Evolutionary conservation across 2,797 vertebrate species (phyloP).

Genomic region (Champsocephalus gunnari): DNA sequence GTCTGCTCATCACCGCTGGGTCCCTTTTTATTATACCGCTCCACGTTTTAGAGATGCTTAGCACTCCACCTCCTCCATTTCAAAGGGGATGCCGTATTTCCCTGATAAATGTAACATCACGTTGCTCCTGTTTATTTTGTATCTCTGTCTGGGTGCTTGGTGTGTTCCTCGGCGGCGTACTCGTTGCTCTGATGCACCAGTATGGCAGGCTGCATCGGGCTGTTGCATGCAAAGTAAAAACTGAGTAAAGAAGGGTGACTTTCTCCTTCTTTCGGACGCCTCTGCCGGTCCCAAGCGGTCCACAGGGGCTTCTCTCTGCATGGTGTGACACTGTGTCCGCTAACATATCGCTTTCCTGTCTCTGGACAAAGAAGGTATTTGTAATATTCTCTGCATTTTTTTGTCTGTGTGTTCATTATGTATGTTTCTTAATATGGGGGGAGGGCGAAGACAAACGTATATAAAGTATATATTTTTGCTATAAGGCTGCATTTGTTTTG

Average conservation of each 20-base stretch:
- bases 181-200: conserved; percentile 73
- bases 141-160: conserved; percentile 61
- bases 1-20: conserved; percentile 41
- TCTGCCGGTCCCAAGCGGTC: conserved; percentile 61
- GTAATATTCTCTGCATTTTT: conserved; percentile 77
- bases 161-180: conserved; percentile 68
- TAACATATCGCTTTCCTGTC: conserved; percentile 82
- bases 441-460: conserved; percentile 77
- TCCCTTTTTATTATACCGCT: conserved; percentile 26
- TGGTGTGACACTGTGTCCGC: conserved; percentile 75
- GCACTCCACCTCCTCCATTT: conserved; percentile 49
- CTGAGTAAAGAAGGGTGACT: conserved; percentile 30
- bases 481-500: conserved; percentile 85
- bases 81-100: conserved; percentile 67
- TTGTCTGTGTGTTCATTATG: conserved; percentile 51
- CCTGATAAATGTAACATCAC: conserved; percentile 56
- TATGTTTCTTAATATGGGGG: conserved; percentile 71
- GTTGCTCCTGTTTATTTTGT: conserved; percentile 47
- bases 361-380: conserved; percentile 81
- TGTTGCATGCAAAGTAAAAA: conserved; percentile 78
- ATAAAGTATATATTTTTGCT: conserved; percentile 90
- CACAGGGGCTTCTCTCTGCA: conserved; percentile 78
- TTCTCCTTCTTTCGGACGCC: conserved; percentile 45
- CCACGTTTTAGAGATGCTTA: conserved; percentile 25
- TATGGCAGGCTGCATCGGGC: conserved; percentile 73